Base-by-base conservation (phyloP, 1,140 invertebrate species). In the Tetramorium alpestre region DNA sequence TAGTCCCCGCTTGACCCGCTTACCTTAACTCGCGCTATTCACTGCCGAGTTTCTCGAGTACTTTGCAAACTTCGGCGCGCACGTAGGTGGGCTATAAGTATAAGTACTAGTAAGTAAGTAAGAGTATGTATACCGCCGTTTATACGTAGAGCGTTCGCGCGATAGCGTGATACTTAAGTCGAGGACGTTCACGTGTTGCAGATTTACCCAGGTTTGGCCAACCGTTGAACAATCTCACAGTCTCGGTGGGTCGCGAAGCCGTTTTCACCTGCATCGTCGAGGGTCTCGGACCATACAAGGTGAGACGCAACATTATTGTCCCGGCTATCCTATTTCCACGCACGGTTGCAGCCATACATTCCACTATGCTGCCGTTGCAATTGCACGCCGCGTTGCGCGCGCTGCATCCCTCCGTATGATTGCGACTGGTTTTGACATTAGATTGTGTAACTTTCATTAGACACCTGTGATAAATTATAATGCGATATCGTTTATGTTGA, bases 211-310 rank as follows among this genome's bases (percentile, higher is more conserved):
- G 97, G 92, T 98, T 98, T 94, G 97, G 97, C 93, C 97, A 97
- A 90, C 97, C 97, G 90, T 96, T 98, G 91, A 97, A 96, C 93
- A 98, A 98, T 94, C 96, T 97, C 88, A 98, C 97, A 54, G 96
- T 98, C 62, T 97, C 97, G 47, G 96, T 98, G 75, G 97, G 97
- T 82, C 96, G 98, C 89, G 97, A 98, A 92, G 97, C 97, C 25
- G 96, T 97, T 80, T 97, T 98, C 91, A 97, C 97, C 60, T 98
- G 98, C 93, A 96, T 97, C 70, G 97, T 98, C 73, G 97, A 98
- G 95, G 97, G 98, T 93, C 95, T 98, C 87, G 96, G 97, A 70
- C 96, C 96, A 73, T 98, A 97, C 94, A 98, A 98, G 97, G 97
- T 98, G 93, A 96, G 96, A 94, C 56, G n/a, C 33, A 25, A 49